phyloP scores from a whole-genome alignment of 1,140 invertebrate species.

The Phocides pigmalion region DNA sequence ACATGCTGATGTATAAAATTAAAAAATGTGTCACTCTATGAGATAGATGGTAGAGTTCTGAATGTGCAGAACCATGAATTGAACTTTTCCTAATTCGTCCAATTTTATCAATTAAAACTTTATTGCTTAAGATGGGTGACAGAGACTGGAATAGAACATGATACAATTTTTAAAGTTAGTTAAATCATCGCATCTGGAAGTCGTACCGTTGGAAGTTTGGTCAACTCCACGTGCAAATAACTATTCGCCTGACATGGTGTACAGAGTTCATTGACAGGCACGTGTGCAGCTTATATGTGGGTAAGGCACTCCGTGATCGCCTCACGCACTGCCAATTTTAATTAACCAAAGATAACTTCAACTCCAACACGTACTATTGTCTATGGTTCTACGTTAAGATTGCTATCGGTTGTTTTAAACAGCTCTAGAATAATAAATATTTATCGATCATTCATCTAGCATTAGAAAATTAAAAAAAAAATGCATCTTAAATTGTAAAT shows the following conservation, averaged over 20 bases:
- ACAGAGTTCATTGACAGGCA: constrained; percentile 81
- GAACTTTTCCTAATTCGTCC: not conserved
- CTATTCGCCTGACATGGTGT: constrained; percentile 58
- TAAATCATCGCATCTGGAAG: constrained; percentile 14
- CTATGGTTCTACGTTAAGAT: constrained; percentile 56
- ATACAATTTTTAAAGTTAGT: not conserved
- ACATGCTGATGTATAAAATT: constrained; percentile 26
- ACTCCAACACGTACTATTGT: constrained; percentile 64
- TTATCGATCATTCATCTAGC: not conserved
- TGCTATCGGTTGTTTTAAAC: constrained; percentile 49
- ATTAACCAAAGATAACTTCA: constrained; percentile 75
- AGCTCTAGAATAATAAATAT: constrained; percentile 56
- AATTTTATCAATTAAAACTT: constrained; percentile 3
- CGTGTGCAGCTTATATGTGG: constrained; percentile 78
- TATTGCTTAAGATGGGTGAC: not conserved
- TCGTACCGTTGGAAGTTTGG: constrained; percentile 39
- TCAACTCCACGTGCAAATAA: constrained; percentile 55
- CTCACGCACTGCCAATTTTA: constrained; percentile 80
- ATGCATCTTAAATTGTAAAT: no score
- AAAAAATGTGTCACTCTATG: constrained; percentile 18
- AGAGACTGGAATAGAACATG: constrained; percentile 14
- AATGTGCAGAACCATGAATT: not conserved
- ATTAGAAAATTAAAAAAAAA: not conserved
- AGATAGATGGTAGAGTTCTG: constrained; percentile 25
- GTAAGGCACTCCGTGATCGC: constrained; percentile 71